Conservation (phyloP, 37 sponge, comb jelly and placozoan genomes). For the Crambe crambe region DNA sequence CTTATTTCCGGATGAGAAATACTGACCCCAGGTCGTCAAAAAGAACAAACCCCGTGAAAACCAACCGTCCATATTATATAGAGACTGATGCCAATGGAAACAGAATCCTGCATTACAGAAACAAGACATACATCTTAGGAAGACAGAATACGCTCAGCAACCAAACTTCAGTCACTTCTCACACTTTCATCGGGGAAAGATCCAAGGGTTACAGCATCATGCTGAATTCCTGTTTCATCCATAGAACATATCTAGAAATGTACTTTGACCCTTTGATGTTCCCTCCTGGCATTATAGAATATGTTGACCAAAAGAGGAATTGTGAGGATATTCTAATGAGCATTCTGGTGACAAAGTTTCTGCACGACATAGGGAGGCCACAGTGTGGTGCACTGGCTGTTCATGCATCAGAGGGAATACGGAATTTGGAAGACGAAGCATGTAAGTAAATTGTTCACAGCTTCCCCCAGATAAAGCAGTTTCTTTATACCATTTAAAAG, state of each 20-base stretch:
- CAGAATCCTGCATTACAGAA: neutral
- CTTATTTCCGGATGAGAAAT: too few species aligned
- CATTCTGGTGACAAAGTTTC: constrained; percentile 31
- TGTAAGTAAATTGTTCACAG: constrained; percentile 6
- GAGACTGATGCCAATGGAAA: too few species aligned
- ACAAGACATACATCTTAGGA: neutral
- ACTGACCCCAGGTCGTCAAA: too few species aligned
- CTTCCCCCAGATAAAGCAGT: too few species aligned
- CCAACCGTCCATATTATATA: too few species aligned
- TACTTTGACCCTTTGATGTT: constrained; percentile 6
- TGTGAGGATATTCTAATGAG: constrained; percentile 43
- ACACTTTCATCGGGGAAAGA: neutral
- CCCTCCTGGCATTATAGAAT: constrained; percentile 11
- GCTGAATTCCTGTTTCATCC: neutral
- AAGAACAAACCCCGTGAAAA: too few species aligned
- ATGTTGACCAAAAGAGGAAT: constrained; percentile 23
- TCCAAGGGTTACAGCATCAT: neutral
- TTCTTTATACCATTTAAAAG: too few species aligned
- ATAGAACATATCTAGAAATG: constrained; percentile 42
- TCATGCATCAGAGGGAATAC: neutral
- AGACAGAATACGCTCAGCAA: too few species aligned
- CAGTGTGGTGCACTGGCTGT: constrained; percentile 11
- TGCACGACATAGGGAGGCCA: constrained; percentile 7
- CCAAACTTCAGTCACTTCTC: neutral
- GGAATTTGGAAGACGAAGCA: neutral